Percentiles rank a stretch among this genome's conserved stretches.
Evolutionary conservation across 53 echinoderm and acorn worm species (phyloP).

Genomic region (Pentamera pediparva): DNA sequence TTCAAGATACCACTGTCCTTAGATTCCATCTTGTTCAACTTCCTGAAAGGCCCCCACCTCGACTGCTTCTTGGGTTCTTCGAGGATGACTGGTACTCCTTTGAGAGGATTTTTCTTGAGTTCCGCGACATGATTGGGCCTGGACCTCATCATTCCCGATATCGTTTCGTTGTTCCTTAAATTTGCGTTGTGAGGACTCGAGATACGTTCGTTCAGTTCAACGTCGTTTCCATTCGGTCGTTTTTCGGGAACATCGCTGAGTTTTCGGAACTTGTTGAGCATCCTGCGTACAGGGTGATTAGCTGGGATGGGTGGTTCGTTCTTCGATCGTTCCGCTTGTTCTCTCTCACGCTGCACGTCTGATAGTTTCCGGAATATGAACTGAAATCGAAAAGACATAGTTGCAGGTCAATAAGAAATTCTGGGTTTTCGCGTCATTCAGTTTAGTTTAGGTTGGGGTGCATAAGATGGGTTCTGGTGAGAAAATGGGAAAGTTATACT

Average conservation of each 20-base stretch:
- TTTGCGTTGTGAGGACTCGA: slow-evolving; percentile 25
- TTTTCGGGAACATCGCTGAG: slow-evolving; percentile 93
- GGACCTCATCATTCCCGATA: slow-evolving; percentile 32
- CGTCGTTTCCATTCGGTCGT: slow-evolving; percentile 41
- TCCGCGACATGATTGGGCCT: slow-evolving; percentile 45
- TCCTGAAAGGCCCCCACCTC: slow-evolving; percentile 78
- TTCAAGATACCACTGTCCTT: slow-evolving; percentile 75
- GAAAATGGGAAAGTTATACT: no score
- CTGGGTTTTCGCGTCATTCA: no score
- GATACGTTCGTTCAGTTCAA: slow-evolving; percentile 59
- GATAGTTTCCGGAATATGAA: slow-evolving; percentile 88
- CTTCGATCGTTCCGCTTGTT: slow-evolving; percentile 81
- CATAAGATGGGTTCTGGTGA: no score
- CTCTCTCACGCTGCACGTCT: slow-evolving; percentile 86
- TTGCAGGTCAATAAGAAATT: no score
- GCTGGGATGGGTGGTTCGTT: slow-evolving; percentile 98
- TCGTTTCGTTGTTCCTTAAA: slow-evolving; percentile 37
- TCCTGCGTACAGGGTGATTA: slow-evolving; percentile 89
- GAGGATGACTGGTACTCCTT: no score
- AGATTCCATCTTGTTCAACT: slow-evolving; percentile 66
- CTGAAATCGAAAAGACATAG: no score
- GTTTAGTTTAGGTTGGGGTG: no score
- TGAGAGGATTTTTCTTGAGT: slow-evolving; percentile 37
- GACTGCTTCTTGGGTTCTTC: slow-evolving; percentile 30
- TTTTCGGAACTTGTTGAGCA: slow-evolving; percentile 90